Evolutionary conservation across 2,113 vertebrate genomes (phyloP).

Genomic region (Alaudala cheleensis): DNA sequence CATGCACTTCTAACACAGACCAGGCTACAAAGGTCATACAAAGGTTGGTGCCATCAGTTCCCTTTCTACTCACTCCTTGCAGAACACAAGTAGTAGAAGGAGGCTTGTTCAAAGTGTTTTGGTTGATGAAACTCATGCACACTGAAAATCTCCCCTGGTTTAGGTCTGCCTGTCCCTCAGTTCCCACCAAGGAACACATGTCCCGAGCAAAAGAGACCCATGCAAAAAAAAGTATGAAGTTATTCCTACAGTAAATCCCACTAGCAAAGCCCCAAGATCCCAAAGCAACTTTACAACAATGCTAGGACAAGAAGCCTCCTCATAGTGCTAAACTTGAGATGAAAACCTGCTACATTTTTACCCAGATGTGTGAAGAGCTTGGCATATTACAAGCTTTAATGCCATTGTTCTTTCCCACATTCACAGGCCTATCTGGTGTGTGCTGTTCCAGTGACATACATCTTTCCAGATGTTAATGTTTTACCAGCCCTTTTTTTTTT

Average conservation of each 20-base stretch:
- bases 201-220: not conserved
- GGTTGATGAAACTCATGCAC: not conserved
- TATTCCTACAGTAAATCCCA: not conserved
- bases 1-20: not conserved
- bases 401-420: not conserved
- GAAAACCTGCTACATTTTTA: not conserved
- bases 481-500: constrained; percentile 49
- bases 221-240: not conserved
- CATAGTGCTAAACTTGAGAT: not conserved
- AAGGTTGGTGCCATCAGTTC: accelerated
- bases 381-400: not conserved
- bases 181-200: accelerated
- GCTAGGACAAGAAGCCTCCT: not conserved
- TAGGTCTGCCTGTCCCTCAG: not conserved
- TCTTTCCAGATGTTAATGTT: constrained; percentile 76
- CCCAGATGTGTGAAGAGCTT: not conserved
- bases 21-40: too few species aligned
- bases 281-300: not conserved
- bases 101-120: not conserved
- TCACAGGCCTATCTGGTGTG: not conserved
- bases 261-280: not conserved
- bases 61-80: not conserved
- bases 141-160: not conserved
- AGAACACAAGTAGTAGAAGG: not conserved
- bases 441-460: constrained; percentile 60